Evolutionary conservation across 2,888 invertebrate species (phyloP), one percentile per base, ranked within the genome.

Genomic region (Apotomis turbidana): DNA sequence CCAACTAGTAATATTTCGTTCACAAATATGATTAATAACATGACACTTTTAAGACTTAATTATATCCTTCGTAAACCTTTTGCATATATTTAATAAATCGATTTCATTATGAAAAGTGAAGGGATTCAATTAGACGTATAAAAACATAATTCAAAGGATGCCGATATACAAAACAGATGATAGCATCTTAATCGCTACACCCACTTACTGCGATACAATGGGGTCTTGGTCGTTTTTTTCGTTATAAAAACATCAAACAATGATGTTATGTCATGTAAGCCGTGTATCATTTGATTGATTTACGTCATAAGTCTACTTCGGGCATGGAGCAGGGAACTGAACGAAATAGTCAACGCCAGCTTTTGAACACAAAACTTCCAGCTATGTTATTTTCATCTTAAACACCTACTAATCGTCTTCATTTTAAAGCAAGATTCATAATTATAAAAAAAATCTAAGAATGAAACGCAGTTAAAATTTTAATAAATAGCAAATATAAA

Each of bases 181-280:
- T 90, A 87, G 77, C 78, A 90, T 91, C 90, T 90, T 86, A 87
- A 90, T 90, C 85, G 80, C 73, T 74, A 78, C 87, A 78, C 92
- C 92, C 84, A 90, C 91, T 73, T 76, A 62, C 64, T 67, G 71
- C 69, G 76, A 77, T 81, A 87, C 88, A 88, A 90, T 89, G 61
- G 83, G 83, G 75, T 67, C 77, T 77, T 74, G 73, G 74, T 78
- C 77, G 76, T 82, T 87, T 88, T 83, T 84, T 80, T 77, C 61
- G 52, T 75, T 78, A 85, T 79, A 86, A 88, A 87, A 87, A 84
- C 83, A 81, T 80, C 81, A 81, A 76, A 86, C 87, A 86, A 88
- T 88, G 79, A 85, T 88, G 87, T 91, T 90, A 90, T 90, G 90
- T 91, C 90, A 91, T 85, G 81, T 76, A 77, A 79, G 75, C 77